These are phyloP conservation scores for Drosophila sechellia DNA, from an alignment of 1,140 invertebrate genomes.

Conservation along the genomic window DNA sequence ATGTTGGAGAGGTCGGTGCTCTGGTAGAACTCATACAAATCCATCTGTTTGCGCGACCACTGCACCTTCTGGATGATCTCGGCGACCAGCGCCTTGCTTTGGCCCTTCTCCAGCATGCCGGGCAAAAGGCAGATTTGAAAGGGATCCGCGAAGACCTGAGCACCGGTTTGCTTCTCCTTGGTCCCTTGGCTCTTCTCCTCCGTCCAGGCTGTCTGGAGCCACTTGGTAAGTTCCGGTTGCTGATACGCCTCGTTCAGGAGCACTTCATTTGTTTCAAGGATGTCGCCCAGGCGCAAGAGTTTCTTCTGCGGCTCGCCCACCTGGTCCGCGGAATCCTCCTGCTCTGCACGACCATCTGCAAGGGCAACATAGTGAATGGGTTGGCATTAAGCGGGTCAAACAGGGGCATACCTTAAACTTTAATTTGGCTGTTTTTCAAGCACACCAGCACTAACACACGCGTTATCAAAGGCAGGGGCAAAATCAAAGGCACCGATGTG, in stretches of 20 bases:
- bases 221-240: constrained; percentile 53
- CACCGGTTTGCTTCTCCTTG: constrained; percentile 52
- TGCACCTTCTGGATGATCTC: constrained; percentile 85
- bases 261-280: constrained; percentile 16
- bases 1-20: constrained; percentile 87
- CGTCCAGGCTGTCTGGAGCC: constrained; percentile 58
- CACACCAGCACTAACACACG: constrained; percentile 52
- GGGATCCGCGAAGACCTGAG: constrained; percentile 63
- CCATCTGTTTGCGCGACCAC: constrained; percentile 88
- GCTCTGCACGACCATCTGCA: constrained; percentile 46
- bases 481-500: constrained; percentile 29
- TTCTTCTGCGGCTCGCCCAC: constrained; percentile 58
- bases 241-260: constrained; percentile 49
- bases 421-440: constrained; percentile 56
- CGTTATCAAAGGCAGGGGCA: constrained; percentile 33
- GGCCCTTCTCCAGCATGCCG: constrained; percentile 40
- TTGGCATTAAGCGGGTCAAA: constrained; percentile 67
- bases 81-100: constrained; percentile 53
- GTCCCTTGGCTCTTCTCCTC: constrained; percentile 8
- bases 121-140: constrained; percentile 79
- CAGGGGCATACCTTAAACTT: constrained; percentile 72
- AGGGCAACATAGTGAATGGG: constrained; percentile 69
- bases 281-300: constrained; percentile 40
- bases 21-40: constrained; percentile 90
- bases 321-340: constrained; percentile 12